Evolutionary conservation across 1,140 invertebrate genomes (phyloP), one percentile per base, ranked within the genome.

Genomic region (Psix sp.): DNA sequence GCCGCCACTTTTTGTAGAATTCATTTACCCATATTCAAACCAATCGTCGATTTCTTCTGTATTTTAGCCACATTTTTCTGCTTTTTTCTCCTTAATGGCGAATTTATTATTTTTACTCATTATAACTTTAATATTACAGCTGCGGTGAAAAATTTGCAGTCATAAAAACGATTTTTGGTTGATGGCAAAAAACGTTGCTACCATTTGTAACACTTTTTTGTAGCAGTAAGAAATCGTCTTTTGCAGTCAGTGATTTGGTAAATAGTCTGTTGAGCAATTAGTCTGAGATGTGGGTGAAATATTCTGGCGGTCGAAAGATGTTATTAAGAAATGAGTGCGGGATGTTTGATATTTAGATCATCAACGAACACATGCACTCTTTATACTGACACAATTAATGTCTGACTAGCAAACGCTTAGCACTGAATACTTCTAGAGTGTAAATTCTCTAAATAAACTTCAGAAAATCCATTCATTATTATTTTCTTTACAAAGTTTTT

Each of bases 191-290:
- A 72, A 39, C 51, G 20, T 38, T 3, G 11, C 66, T 18, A 57
- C 29, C 40, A 60, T 73, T 65, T 54, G 60, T 73, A 66, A 66
- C 54, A 59, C 57, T 65, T 73, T 73, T 73, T 73, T 73, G 52
- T 10, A 10, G 14, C 10, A 5, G 39, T 15, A 15, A 38, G 60
- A 36, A 54, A 59, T 20, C 6, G 26, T 52, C 66, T 73, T 72
- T 73, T 72, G 39, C 18, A 20, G 31, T 5, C 46, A 35, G 39
- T 59, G 48, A 73, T 65, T 66, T 60, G 54, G 70, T 66, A 73
- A 73, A 65, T 60, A 73, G 70, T 66, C 52, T 59, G 60, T 42
- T 33, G 39, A 60, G 70, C 60, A 73, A 73, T 73, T 73, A 73
- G 70, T 66, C 70, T 35, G 54, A 24, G 38, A 60, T 66, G 54